Percentiles rank a stretch among this genome's conserved stretches.
phyloP scores from a whole-genome alignment of 35 echinoderm and acorn worm species.

The Apostichopus californicus region DNA sequence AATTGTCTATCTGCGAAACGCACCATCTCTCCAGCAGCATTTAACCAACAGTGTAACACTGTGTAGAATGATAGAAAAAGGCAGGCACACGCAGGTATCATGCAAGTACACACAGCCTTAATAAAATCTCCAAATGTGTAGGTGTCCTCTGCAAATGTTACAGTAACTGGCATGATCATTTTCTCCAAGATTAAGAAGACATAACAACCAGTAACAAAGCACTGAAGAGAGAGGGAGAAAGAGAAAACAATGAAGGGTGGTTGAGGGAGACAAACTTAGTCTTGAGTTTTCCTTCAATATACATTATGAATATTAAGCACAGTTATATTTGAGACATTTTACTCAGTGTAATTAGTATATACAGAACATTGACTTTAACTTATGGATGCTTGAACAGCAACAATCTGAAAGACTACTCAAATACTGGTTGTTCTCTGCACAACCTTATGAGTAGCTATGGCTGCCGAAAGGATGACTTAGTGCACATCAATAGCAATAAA shows the following conservation, averaged over 20 bases:
- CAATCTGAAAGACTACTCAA: too few species aligned
- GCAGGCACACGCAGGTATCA: conserved; percentile 81
- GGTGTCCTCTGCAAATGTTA: conserved; percentile 76
- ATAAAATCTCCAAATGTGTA: conserved; percentile 72
- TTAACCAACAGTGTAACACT: conserved; percentile 89
- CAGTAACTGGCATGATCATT: conserved; percentile 75
- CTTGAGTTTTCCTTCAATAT: too few species aligned
- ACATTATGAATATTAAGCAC: too few species aligned
- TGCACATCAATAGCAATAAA: too few species aligned
- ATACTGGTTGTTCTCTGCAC: too few species aligned
- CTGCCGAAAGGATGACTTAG: too few species aligned
- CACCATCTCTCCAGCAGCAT: conserved; percentile 93
- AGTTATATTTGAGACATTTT: too few species aligned
- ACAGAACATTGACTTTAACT: too few species aligned
- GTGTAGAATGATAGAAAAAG: conserved; percentile 82
- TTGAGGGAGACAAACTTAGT: too few species aligned
- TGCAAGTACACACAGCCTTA: conserved; percentile 56
- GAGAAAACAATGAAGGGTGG: neutral
- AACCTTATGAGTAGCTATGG: too few species aligned
- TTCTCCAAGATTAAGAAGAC: conserved; percentile 82
- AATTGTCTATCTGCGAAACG: conserved; percentile 95
- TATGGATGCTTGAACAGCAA: too few species aligned
- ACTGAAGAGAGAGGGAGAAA: conserved; percentile 55
- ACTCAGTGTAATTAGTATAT: too few species aligned
- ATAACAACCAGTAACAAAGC: conserved; percentile 80